These are phyloP conservation scores for Engystomops pustulosus DNA, from an alignment of 2,113 vertebrate genomes.

Conservation along the genomic window DNA sequence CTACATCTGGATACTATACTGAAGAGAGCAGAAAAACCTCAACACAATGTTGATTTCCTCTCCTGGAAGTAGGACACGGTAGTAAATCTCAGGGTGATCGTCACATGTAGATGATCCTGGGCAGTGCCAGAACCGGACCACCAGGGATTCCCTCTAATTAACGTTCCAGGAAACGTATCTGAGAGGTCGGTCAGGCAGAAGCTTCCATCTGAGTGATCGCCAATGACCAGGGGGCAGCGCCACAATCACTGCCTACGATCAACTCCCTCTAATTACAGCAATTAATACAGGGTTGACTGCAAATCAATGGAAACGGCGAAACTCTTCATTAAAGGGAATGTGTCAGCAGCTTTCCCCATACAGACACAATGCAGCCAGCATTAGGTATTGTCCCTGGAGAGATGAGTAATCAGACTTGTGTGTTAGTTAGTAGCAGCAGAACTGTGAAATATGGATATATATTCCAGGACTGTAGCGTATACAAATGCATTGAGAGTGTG, in stretches of 20 bases:
- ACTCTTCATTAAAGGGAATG: neutral
- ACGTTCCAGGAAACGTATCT: neutral
- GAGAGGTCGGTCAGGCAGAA: neutral
- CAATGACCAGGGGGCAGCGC: neutral
- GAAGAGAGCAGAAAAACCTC: too few species aligned
- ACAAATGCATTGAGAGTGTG: too few species aligned
- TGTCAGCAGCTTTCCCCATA: too few species aligned
- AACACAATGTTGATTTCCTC: too few species aligned
- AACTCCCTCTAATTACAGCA: slow-evolving; percentile 3
- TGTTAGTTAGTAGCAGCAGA: too few species aligned
- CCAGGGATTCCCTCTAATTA: slow-evolving; percentile 35
- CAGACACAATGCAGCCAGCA: too few species aligned
- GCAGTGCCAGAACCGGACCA: neutral
- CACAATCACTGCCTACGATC: neutral
- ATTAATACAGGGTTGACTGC: neutral
- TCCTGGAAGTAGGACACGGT: neutral
- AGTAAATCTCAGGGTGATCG: neutral
- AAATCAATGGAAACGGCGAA: neutral
- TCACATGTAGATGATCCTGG: neutral
- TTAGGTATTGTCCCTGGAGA: too few species aligned
- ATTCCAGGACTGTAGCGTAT: too few species aligned
- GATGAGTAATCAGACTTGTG: too few species aligned
- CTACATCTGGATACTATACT: neutral
- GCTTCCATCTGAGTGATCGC: neutral
- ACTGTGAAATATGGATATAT: too few species aligned